A percentile compares a stretch with the other conserved stretches of the same genome.
Conservation (phyloP, 2,888 invertebrate genomes). For the Ornithoptera alexandrae region DNA sequence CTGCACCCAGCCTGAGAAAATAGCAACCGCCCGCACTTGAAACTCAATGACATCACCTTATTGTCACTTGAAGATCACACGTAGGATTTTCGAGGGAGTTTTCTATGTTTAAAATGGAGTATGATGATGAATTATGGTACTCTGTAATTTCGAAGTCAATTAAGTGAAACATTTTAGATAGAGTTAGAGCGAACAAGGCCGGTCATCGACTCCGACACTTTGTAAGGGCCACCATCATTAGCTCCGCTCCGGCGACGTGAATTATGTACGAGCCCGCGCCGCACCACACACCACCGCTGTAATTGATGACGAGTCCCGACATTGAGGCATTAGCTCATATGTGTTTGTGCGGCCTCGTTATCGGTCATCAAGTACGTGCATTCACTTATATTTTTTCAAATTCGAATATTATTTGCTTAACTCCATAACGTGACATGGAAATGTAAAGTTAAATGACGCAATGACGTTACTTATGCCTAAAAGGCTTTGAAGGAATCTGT, state of each 20-base stretch:
- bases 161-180: slow-evolving; percentile 53
- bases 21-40: slow-evolving; percentile 37
- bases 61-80: slow-evolving; percentile 34
- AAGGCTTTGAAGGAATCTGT: slow-evolving; percentile 1
- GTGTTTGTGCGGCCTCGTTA: slow-evolving; percentile 62
- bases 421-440: slow-evolving; percentile 33
- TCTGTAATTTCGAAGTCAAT: slow-evolving; percentile 62
- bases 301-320: slow-evolving; percentile 47
- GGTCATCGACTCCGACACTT: slow-evolving; percentile 51
- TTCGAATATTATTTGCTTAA: slow-evolving; percentile 59
- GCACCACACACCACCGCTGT: slow-evolving; percentile 31
- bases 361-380: slow-evolving; percentile 74
- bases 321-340: slow-evolving; percentile 67
- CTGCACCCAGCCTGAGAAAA: slow-evolving; percentile 44
- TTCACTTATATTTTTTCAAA: slow-evolving; percentile 59
- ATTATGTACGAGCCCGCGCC: slow-evolving; percentile 45
- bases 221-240: slow-evolving; percentile 46
- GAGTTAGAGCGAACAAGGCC: slow-evolving; percentile 59
- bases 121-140: slow-evolving; percentile 54
- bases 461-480: slow-evolving; percentile 1
- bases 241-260: slow-evolving; percentile 43
- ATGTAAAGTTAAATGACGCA: slow-evolving; percentile 20
- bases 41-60: slow-evolving; percentile 64
- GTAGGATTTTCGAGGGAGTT: slow-evolving; percentile 40
- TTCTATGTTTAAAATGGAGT: slow-evolving; percentile 19